Evolutionary conservation across 2,888 invertebrate genomes (phyloP).

Genomic region (Boloria selene): DNA sequence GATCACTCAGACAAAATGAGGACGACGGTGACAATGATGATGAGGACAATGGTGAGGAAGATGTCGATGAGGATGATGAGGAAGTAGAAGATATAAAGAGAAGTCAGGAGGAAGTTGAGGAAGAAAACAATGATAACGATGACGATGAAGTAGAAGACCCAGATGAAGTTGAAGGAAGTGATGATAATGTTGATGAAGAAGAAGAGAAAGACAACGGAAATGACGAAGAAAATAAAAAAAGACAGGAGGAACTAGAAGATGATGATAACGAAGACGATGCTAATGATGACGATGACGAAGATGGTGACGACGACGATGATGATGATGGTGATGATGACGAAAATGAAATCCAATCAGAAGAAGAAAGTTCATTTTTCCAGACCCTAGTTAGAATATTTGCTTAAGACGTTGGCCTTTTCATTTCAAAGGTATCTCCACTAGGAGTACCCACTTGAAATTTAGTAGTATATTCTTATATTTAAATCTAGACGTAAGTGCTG

Average conservation of each 20-base stretch:
- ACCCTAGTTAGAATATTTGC: slow-evolving; percentile 53
- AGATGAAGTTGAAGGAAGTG: slow-evolving; percentile 32
- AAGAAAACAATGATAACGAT: slow-evolving; percentile 28
- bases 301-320: slow-evolving; percentile 31
- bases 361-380: slow-evolving; percentile 49
- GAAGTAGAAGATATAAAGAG: no score
- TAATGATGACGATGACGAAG: slow-evolving; percentile 39
- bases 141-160: slow-evolving; percentile 26
- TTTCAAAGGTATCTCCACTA: slow-evolving; percentile 54
- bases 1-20: slow-evolving; percentile 28
- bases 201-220: slow-evolving; percentile 27
- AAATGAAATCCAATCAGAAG: slow-evolving; percentile 29
- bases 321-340: slow-evolving; percentile 35
- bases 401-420: slow-evolving; percentile 44
- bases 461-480: slow-evolving; percentile 42
- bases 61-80: neutral
- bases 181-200: slow-evolving; percentile 32
- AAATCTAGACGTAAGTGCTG: slow-evolving; percentile 41
- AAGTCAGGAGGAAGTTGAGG: slow-evolving; percentile 4
- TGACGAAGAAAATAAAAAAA: slow-evolving; percentile 4
- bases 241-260: slow-evolving; percentile 28
- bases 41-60: slow-evolving; percentile 33
- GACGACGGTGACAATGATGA: slow-evolving; percentile 32
- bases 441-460: slow-evolving; percentile 57
- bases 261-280: slow-evolving; percentile 28